Percentiles rank a stretch among this genome's conserved stretches.
Conservation (phyloP, 2,888 invertebrate species). For the Chrysolina haemoptera region DNA sequence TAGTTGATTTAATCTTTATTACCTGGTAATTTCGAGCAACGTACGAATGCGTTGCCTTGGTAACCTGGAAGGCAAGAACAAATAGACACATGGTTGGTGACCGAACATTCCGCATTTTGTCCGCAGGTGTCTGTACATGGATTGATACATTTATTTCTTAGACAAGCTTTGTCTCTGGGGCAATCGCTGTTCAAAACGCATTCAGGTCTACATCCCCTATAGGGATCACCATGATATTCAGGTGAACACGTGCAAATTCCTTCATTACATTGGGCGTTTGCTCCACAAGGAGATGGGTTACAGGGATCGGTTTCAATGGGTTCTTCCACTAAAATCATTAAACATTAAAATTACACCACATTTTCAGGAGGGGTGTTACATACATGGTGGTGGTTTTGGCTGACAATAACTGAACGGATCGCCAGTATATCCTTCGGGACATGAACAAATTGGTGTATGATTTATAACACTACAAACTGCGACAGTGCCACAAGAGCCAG, state of each 20-base stretch:
- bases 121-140: slow-evolving; percentile 85
- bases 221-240: slow-evolving; percentile 81
- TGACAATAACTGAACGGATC: slow-evolving; percentile 73
- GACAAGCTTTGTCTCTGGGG: slow-evolving; percentile 77
- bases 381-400: slow-evolving; percentile 63
- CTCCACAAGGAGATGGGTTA: slow-evolving; percentile 80
- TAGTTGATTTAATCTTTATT: slow-evolving; percentile 1
- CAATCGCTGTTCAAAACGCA: slow-evolving; percentile 81
- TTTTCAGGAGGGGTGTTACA: slow-evolving; percentile 38
- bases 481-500: slow-evolving; percentile 76
- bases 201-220: slow-evolving; percentile 79
- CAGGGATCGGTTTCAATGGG: slow-evolving; percentile 74
- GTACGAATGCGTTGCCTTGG: slow-evolving; percentile 81
- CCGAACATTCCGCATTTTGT: slow-evolving; percentile 78
- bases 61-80: slow-evolving; percentile 74
- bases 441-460: slow-evolving; percentile 79
- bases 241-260: slow-evolving; percentile 79
- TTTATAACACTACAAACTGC: slow-evolving; percentile 78
- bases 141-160: slow-evolving; percentile 80
- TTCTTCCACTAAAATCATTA: slow-evolving; percentile 52
- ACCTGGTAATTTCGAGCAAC: slow-evolving; percentile 74
- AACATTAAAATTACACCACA: not conserved
- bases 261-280: slow-evolving; percentile 79
- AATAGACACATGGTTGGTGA: slow-evolving; percentile 83
- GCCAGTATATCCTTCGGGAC: slow-evolving; percentile 76